These are phyloP conservation scores for Polyommatus iphigenia DNA, from an alignment of 2,888 invertebrate genomes.

Conservation along the genomic window DNA sequence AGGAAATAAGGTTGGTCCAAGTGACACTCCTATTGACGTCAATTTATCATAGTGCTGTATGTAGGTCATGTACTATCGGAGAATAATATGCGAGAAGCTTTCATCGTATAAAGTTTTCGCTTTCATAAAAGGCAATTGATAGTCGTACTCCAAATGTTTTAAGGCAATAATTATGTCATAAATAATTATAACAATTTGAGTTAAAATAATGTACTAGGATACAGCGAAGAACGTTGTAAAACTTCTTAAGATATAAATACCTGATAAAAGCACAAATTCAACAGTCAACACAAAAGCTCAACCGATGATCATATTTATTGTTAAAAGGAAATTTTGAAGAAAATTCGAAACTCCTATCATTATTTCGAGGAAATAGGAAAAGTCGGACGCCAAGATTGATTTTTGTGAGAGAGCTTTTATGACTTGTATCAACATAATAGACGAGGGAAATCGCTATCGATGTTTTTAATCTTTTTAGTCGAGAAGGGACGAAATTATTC, in stretches of 20 bases:
- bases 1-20: slow-evolving; percentile 23
- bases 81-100: not conserved
- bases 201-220: not conserved
- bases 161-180: no score
- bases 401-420: slow-evolving; percentile 22
- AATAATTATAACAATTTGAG: not conserved
- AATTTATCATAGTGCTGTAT: slow-evolving; percentile 21
- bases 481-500: slow-evolving; percentile 8
- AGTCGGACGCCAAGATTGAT: slow-evolving; percentile 20
- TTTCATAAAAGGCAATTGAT: not conserved
- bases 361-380: slow-evolving; percentile 21
- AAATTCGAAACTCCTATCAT: slow-evolving; percentile 17
- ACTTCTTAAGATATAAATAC: not conserved
- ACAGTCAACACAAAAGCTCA: slow-evolving; percentile 11
- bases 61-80: not conserved
- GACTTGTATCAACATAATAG: slow-evolving; percentile 27
- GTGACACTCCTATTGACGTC: slow-evolving; percentile 26
- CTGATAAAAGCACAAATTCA: slow-evolving; percentile 9
- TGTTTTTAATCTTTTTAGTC: slow-evolving; percentile 11
- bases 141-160: not conserved
- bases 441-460: slow-evolving; percentile 24
- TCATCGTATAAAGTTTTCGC: not conserved
- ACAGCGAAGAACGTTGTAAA: not conserved
- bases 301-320: not conserved
- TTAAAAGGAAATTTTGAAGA: slow-evolving; percentile 25